These are phyloP conservation scores for Rugalucina vietnamica DNA, from an alignment of 2,888 invertebrate species.

Conservation along the genomic window DNA sequence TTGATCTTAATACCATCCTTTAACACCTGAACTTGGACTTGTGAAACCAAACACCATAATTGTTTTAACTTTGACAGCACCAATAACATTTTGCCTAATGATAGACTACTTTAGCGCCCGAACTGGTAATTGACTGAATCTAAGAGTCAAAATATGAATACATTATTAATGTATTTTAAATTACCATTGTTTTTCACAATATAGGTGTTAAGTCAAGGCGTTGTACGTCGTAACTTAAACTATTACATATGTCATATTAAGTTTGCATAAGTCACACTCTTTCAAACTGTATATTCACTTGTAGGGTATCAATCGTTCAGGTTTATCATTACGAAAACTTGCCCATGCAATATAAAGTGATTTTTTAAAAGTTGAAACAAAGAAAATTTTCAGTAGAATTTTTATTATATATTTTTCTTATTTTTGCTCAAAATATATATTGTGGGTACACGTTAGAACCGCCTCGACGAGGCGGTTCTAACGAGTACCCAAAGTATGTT, in stretches of 20 bases:
- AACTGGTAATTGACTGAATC: background rate
- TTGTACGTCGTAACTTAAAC: background rate
- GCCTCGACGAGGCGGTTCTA: too few relatives aligned
- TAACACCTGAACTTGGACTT: background rate
- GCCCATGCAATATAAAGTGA: too few relatives aligned
- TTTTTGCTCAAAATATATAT: too few relatives aligned
- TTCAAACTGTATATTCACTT: too few relatives aligned
- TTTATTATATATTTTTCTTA: too few relatives aligned
- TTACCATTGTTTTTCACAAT: background rate
- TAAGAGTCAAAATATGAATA: constrained; percentile 6
- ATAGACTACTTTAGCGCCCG: background rate
- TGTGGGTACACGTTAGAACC: too few relatives aligned
- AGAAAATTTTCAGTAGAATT: too few relatives aligned
- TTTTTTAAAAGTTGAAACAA: too few relatives aligned
- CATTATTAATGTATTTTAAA: constrained; percentile 7
- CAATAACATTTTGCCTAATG: background rate
- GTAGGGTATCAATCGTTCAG: too few relatives aligned
- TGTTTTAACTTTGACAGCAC: background rate
- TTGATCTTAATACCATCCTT: background rate
- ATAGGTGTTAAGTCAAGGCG: background rate
- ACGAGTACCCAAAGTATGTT: too few relatives aligned
- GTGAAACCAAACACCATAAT: constrained; percentile 1
- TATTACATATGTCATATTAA: background rate
- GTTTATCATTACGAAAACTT: too few relatives aligned
- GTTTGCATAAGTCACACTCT: too few relatives aligned